Percentiles rank a stretch among this genome's conserved stretches.
phyloP scores from a whole-genome alignment of 2,888 invertebrate genomes.

The Campopleginae sp. region DNA sequence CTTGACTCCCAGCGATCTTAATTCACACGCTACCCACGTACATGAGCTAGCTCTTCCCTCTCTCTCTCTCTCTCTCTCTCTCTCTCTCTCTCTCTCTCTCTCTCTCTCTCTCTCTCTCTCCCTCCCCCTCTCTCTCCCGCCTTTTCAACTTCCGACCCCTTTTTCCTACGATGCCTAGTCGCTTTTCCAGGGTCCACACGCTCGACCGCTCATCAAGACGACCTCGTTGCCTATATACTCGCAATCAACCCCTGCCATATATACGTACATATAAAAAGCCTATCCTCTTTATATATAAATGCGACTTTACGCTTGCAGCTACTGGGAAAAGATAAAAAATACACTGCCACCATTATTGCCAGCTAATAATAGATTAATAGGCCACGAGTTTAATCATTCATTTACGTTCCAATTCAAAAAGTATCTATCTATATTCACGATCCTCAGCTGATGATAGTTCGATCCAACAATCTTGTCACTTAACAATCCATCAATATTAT shows the following conservation, averaged over 20 bases:
- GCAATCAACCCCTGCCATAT: conserved; percentile 6
- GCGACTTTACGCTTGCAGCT: not conserved
- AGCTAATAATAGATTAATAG: conserved; percentile 18
- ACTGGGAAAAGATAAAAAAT: not conserved
- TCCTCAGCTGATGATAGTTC: not conserved
- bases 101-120: conserved; percentile 1
- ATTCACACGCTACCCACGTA: conserved; percentile 78
- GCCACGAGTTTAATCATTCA: not conserved
- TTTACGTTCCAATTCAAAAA: not conserved
- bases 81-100: no score
- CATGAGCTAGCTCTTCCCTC: not conserved
- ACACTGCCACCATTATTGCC: not conserved
- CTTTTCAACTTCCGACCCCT: conserved; percentile 14
- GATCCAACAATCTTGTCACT: not conserved
- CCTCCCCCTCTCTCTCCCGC: no score
- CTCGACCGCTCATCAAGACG: conserved; percentile 25
- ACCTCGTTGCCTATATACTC: conserved; percentile 39
- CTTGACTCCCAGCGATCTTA: conserved; percentile 79
- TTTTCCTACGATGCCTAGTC: conserved; percentile 13
- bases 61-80: not conserved
- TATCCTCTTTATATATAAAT: not conserved
- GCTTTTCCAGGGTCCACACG: conserved; percentile 4
- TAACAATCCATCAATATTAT: not conserved
- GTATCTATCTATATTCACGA: not conserved
- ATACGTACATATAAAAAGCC: not conserved